Evolutionary conservation across 2,888 invertebrate genomes (phyloP), one percentile per base, ranked within the genome.

Genomic region (Aphodius granarius): DNA sequence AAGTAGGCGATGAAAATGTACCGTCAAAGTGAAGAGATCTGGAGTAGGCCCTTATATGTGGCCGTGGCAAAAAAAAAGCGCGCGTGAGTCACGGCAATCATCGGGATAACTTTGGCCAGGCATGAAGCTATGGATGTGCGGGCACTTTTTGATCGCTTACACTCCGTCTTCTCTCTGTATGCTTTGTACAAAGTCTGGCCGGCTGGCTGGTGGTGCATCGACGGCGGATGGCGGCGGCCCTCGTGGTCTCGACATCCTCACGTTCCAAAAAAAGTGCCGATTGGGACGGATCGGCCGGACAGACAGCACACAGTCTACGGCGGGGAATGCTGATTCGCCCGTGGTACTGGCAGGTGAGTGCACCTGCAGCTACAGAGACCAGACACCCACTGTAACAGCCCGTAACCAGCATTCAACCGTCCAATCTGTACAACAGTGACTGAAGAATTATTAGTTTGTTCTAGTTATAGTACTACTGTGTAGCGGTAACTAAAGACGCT

Each of bases 311-410:
- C 43, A 43, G 43, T 43, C 43, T 43, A 13, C 43, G 43, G 43
- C 43, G 43, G 43, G 43, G 43, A 43, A 43, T 43, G 43, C 43
- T 43, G 43, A 6, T 13, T 43, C 6, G 43, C 43, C 43, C 43
- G 43, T 43, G 43, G 43, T 43, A 43, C 43, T 76, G 77, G 76
- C 78, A 78, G 78, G 78, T 78, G 78, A 77, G 77, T 78, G 76
- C 78, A 78, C 77, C 77, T 77, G 78, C 77, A 77, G 66, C 73
- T 76, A 43, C 43, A 43, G 43, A 43, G 43, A 6, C 43, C 43
- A 43, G 43, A 43, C 43, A 43, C 43, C 43, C 43, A 43, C 43
- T 43, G 43, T 43, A 43, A 1, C 9, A 43, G 43, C 43, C 74
- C 74, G 77, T 77, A 77, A 78, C 78, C 78, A 23, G 19, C 73